Base-by-base conservation (phyloP, 2,888 invertebrate species). In the Invenusta paracnida region DNA sequence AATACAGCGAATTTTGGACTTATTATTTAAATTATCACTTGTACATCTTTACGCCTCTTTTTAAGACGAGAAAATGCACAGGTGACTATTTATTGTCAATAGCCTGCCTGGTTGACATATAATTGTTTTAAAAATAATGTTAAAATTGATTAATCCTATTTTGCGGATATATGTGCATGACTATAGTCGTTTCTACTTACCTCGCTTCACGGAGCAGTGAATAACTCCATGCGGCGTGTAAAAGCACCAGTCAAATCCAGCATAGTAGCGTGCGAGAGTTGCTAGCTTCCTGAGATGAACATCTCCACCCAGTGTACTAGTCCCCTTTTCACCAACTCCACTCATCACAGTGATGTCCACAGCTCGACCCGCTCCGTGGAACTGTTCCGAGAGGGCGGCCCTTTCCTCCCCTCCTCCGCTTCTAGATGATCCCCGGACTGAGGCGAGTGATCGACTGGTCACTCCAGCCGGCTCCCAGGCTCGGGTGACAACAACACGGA, bases 181-280 rank as follows among this genome's bases (percentile, higher is more conserved):
- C 5, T 48, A 48, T 17, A 48, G 48, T 48, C 48, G 17, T 5
- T 48, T 11, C 48, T 25, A 23, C 73, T 73, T 23, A 84, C 84
- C 84, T 67, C 67, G 25, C 23, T 84, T 84, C 23, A 84, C 84
- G 25, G 84, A 84, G 27, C 84, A 84, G 73, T 84, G 84, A 11
- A 84, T 28, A 23, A 1, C 66, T n/a, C 73, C 29, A 23, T 27
- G 27, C 11, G 66, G 25, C n/a, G 67, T 84, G 84, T 84, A 84
- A 1, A 67, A 67, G 84, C 84, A 84, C 84, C 84, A 84, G 23
- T 66, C 67, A 67, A 84, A 84, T 0, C 84, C 84, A 0, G 84
- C 84, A 25, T 25, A 84, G 48, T 84, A 84, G 28, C 25, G 5
- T n/a, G 84, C 84, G 67, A 84, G 29, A n/a, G 66, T 25, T 1